phyloP scores from a whole-genome alignment of 2,888 invertebrate species.

The Lithophane semibrunnea region DNA sequence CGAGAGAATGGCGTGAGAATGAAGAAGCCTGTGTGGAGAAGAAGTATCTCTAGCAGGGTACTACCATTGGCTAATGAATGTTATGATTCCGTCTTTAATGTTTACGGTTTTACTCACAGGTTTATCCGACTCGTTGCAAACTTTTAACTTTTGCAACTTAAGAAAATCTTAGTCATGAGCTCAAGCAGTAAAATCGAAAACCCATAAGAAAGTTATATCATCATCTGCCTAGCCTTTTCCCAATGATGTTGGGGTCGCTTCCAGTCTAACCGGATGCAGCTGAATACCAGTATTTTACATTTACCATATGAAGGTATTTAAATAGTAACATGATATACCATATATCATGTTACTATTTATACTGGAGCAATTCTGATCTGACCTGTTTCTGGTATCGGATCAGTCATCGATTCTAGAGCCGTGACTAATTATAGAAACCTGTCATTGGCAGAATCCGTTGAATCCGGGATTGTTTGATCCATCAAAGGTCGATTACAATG shows the following conservation, averaged over 20 bases:
- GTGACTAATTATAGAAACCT: too few relatives aligned
- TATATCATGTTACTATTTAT: not conserved
- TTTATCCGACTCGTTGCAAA: not conserved
- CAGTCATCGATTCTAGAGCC: not conserved
- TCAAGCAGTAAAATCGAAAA: not conserved
- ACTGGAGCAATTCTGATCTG: not conserved
- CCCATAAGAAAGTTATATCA: not conserved
- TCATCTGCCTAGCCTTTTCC: too few relatives aligned
- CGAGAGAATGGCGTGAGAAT: not conserved
- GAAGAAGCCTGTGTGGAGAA: too few relatives aligned
- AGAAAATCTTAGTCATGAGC: not conserved
- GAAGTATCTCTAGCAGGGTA: too few relatives aligned
- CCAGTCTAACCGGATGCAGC: too few relatives aligned
- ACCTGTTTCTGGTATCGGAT: not conserved
- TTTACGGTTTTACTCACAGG: not conserved
- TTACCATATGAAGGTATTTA: too few relatives aligned
- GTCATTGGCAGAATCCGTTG: not conserved
- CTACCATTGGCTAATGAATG: not conserved
- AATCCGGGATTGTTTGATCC: not conserved
- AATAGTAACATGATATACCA: too few relatives aligned
- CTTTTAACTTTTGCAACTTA: too few relatives aligned
- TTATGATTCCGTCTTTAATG: too few relatives aligned
- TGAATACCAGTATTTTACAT: too few relatives aligned
- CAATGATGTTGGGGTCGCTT: too few relatives aligned
- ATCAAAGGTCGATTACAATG: not conserved